Base-by-base conservation (phyloP, 2,113 vertebrate genomes). In the Gasterosteus aculeatus region DNA sequence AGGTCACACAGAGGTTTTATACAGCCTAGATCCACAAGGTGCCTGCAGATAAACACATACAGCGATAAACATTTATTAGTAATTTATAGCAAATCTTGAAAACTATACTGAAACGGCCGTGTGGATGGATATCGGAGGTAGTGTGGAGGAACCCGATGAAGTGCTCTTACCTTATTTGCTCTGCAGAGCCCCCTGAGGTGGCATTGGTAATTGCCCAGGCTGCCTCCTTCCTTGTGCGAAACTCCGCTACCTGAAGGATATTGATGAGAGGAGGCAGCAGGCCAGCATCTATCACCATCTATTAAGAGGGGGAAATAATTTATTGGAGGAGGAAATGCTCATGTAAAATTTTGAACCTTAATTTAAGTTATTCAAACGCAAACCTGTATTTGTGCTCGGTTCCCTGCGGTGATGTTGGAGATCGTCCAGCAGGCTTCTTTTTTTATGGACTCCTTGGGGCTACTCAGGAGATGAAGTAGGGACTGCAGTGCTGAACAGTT, bases 381-480 rank as follows among this genome's bases (percentile, higher is more conserved):
- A 11, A 98, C 98, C 96, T 99, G 98, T 86, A 99, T 99, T 92
- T 99, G 98, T 72, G 96, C 96, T 91, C 96, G 94, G 91, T 98
- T 99, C 85, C 98, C 97, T 82, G 98, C 98, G 22, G 98, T 99
- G 89, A 99, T 99, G 85, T 99, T 99, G 75, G 98, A 99, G 93
- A 99, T 98, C 75, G 98, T 99, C 98, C 98, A 99, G 90, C 98
- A 99, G 1, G 98, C 97, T 89, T 99, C 97, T 77, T 99, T 99
- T 91, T 99, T 99, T 88, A 99, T 98, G 29, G 98, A 99, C 87
- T 99, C 98, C 91, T 99, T 99, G 22, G 97, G 96, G 91, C 97
- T 99, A 92, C 96, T 97, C 80, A 99, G 92, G 75, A 99, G 94
- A 85, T 99, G 96, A 87, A 98, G 94, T 80, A 99, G 95, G 88